A percentile compares a stretch with the other conserved stretches of the same genome.
Evolutionary conservation across 2,888 invertebrate species (phyloP).

Genomic region (Cantharis lateralis): DNA sequence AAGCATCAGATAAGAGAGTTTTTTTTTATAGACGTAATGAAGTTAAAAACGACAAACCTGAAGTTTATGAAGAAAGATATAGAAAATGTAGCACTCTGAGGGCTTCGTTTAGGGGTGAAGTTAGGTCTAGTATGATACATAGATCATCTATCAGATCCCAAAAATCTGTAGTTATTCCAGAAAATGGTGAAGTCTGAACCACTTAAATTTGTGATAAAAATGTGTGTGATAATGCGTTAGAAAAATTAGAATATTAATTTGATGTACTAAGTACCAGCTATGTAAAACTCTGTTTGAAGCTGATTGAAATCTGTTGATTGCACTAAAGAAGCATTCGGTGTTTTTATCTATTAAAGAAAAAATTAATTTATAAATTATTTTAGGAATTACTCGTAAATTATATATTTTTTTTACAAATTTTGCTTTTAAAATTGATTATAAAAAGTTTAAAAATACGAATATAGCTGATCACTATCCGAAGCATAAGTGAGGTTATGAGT

Average conservation of each 20-base stretch:
- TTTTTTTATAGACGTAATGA: neutral
- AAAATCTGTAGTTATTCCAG: slow-evolving; percentile 48
- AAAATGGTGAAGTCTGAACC: slow-evolving; percentile 32
- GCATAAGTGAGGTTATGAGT: too few species aligned
- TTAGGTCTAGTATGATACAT: slow-evolving; percentile 64
- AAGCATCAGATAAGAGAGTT: neutral
- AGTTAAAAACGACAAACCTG: slow-evolving; percentile 40
- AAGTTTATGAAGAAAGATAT: slow-evolving; percentile 43
- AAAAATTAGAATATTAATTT: neutral
- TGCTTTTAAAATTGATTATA: too few species aligned
- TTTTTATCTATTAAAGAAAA: too few species aligned
- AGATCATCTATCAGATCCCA: slow-evolving; percentile 60
- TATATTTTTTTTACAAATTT: too few species aligned
- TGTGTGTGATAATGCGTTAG: neutral
- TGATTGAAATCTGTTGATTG: too few species aligned
- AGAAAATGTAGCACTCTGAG: slow-evolving; percentile 60
- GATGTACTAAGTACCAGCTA: neutral
- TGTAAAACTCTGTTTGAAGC: too few species aligned
- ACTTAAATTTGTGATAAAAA: neutral
- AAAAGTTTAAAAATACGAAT: too few species aligned
- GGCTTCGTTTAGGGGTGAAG: slow-evolving; percentile 68
- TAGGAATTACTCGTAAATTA: too few species aligned
- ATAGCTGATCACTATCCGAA: too few species aligned
- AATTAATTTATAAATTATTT: too few species aligned
- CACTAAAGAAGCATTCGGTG: too few species aligned